Evolutionary conservation across 1,140 invertebrate genomes (phyloP), one percentile per base, ranked within the genome.

Genomic region (Zelostemma sp.): DNA sequence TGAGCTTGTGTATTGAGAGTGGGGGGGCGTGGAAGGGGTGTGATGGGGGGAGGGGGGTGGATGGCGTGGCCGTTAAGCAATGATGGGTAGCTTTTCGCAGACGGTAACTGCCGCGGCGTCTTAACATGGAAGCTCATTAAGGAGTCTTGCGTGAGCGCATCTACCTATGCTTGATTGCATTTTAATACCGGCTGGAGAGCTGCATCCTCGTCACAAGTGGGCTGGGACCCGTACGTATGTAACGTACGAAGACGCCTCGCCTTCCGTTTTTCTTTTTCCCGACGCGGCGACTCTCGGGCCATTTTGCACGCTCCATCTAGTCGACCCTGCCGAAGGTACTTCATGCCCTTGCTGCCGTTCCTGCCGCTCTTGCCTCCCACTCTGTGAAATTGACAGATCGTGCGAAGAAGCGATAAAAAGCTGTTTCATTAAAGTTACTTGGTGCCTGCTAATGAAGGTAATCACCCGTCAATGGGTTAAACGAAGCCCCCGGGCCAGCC

Each of bases 61-160:
- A 25, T 25, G 61, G 60, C 57, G 66, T 49, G 12, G 50, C 58
- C 63, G 58, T 77, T 76, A 78, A 81, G 81, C 80, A 84, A 83
- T 83, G 76, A 82, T 74, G 70, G 69, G 68, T 70, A 72, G 72
- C 66, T 74, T 76, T 72, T 65, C 65, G 75, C 64, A 74, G 55
- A 64, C 69, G 54, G 71, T 61, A 74, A 76, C 67, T 64, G 55
- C 70, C 61, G 63, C 65, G 38, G 67, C 56, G 48, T 67, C 76
- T 64, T 74, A 78, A 83, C 82, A 82, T 77, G 76, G 69, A 56
- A 79, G 78, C 82, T 84, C 82, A 81, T 83, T 84, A 84, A 61
- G 72, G 61, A 71, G 72, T 77, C 70, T 80, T 75, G 80, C 80
- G 77, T 77, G 75, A 80, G 77, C 67, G 72, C 76, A 74, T 74